Evolutionary conservation across 2,888 invertebrate genomes (phyloP), one percentile per base, ranked within the genome.

Genomic region (Troides helena): DNA sequence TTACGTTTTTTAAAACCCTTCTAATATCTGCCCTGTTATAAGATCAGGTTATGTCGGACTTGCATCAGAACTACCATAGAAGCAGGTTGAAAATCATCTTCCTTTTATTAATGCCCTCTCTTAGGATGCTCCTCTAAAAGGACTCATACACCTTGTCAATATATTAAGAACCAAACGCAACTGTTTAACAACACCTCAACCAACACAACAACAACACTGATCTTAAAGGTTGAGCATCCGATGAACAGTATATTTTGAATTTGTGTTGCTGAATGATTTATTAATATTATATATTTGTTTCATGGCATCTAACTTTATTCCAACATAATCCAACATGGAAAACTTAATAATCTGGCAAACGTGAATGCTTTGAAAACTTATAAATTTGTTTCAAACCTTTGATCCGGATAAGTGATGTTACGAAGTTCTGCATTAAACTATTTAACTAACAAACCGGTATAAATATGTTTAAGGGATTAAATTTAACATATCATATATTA

Each of bases 201-300:
- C 60, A 60, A 69, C 60, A 62, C 56, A 70, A 70, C 64, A 64
- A 68, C 53, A 67, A 60, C 67, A 67, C 56, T 53, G 39, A 53
- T 53, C 18, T 60, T 57, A 12, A 62, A 50, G 17, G 63, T 39
- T 60, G 70, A 67, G 46, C 64, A 57, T 67, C 62, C 36, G 50
- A 59, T 43, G 59, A 50, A 56, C n/a, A 8, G 7, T 65, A 36
- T 59, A 7, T 59, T 23, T 68, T 53, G 46, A 18, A 66, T 60
- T 25, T 60, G 25, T 63, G 43, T 7, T 60, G 8, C 30, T 18
- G n/a, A 53, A 53, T 18, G n/a, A 46, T 14, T 46, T 46, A 46
- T 12, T 5, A 46, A 46, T 46, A 46, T 39, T 39, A 46, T 4
- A 46, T 46, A 14, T 46, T 46, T 4, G 14, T 46, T 46, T 46